Percentiles rank a stretch among this genome's conserved stretches.
Evolutionary conservation across 2,113 vertebrate genomes (phyloP).

Genomic region (Sminthopsis crassicaudata): DNA sequence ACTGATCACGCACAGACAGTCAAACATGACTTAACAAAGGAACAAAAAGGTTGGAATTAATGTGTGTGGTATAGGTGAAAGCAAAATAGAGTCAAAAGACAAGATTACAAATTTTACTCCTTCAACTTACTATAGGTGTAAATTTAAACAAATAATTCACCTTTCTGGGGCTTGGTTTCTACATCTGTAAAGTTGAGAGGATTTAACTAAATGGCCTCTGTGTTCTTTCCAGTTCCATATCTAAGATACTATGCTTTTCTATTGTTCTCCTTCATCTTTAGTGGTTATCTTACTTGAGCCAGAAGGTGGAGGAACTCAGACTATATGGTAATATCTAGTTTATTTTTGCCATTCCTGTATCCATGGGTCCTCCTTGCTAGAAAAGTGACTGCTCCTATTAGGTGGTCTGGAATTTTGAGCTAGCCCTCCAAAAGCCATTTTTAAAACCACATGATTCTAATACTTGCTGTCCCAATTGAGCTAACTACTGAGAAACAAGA

Average conservation of each 20-base stretch:
- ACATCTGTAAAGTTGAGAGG: neutral
- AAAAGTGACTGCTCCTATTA: neutral
- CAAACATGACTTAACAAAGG: too few species aligned
- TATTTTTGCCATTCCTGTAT: neutral
- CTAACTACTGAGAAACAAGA: constrained; percentile 53
- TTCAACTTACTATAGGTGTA: neutral
- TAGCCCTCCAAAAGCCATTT: neutral
- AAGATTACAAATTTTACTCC: neutral
- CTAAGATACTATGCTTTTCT: neutral
- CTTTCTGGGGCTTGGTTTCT: neutral
- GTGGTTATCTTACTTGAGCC: constrained; percentile 4
- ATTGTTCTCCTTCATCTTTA: neutral
- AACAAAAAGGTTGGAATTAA: neutral
- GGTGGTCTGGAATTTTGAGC: constrained; percentile 22
- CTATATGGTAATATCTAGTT: neutral
- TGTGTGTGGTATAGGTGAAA: neutral
- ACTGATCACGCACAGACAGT: too few species aligned
- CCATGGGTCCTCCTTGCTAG: neutral
- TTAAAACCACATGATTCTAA: neutral
- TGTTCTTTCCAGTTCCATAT: neutral
- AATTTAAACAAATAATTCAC: neutral
- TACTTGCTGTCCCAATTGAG: neutral
- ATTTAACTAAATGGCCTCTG: neutral
- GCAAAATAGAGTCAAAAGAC: neutral
- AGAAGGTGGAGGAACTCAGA: neutral